Percentiles rank a stretch among this genome's conserved stretches.
Conservation (phyloP, 2,113 vertebrate genomes). For the Percina caprodes region DNA sequence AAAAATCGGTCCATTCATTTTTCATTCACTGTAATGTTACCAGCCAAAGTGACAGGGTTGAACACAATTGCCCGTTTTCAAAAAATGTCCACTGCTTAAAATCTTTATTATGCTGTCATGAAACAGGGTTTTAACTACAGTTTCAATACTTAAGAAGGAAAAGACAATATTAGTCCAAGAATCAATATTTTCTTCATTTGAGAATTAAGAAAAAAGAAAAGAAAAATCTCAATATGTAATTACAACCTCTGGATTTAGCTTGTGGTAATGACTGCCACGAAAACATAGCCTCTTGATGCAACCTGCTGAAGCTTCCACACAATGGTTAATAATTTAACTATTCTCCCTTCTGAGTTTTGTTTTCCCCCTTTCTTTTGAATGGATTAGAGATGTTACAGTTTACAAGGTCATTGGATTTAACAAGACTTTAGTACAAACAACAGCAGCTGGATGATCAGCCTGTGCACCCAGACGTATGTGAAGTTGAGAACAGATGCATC, state of each 20-base stretch:
- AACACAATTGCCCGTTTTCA: too few species aligned
- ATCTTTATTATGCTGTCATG: neutral
- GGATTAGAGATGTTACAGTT: constrained; percentile 51
- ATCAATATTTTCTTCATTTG: neutral
- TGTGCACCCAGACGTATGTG: constrained; percentile 42
- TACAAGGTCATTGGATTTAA: constrained; percentile 45
- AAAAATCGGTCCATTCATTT: too few species aligned
- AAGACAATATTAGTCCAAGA: neutral
- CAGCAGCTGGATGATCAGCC: constrained; percentile 62
- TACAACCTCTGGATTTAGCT: constrained; percentile 1
- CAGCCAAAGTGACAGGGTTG: too few species aligned
- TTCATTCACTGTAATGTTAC: too few species aligned
- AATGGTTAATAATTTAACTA: constrained; percentile 38
- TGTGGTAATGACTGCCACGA: neutral
- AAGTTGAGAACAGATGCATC: constrained; percentile 57
- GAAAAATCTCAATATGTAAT: constrained; percentile 4
- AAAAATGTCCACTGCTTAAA: neutral
- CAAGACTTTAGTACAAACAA: constrained; percentile 42
- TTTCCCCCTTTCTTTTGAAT: constrained; percentile 29
- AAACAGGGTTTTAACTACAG: neutral
- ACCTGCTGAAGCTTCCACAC: constrained; percentile 46
- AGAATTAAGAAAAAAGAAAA: neutral
- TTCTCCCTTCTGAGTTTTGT: constrained; percentile 4
- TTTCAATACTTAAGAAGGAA: neutral
- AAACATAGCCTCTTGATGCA: constrained; percentile 59